These are phyloP conservation scores for Papilio polyxenes DNA, from an alignment of 1,140 invertebrate species.

Conservation along the genomic window DNA sequence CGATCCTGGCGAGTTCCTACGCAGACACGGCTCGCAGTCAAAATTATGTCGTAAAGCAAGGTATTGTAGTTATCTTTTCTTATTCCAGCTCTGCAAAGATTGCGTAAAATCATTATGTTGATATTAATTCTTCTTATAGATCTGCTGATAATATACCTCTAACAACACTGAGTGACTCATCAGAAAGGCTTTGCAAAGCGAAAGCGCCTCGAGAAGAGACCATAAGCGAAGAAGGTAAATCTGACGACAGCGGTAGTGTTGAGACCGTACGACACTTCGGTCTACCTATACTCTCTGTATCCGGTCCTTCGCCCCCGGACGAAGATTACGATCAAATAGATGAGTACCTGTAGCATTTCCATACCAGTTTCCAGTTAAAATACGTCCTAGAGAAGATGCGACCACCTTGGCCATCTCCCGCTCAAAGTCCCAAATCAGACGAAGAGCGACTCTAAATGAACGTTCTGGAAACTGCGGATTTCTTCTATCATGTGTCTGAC, in stretches of 20 bases:
- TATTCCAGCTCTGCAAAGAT: background rate
- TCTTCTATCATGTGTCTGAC: background rate
- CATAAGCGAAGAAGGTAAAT: slow-evolving; percentile 73
- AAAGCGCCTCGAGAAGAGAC: slow-evolving; percentile 69
- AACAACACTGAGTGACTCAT: slow-evolving; percentile 77
- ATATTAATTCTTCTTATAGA: slow-evolving; percentile 46
- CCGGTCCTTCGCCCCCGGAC: slow-evolving; percentile 88
- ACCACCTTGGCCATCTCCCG: slow-evolving; percentile 68
- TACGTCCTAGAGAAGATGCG: slow-evolving; percentile 75
- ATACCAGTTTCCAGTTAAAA: slow-evolving; percentile 76
- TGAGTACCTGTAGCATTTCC: slow-evolving; percentile 80
- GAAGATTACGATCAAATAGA: slow-evolving; percentile 82
- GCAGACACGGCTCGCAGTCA: slow-evolving; percentile 88
- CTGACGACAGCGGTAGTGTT: slow-evolving; percentile 79
- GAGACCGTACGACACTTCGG: slow-evolving; percentile 85
- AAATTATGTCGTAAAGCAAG: slow-evolving; percentile 88
- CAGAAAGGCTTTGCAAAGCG: slow-evolving; percentile 78
- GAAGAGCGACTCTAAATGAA: slow-evolving; percentile 36
- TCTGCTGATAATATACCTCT: slow-evolving; percentile 82
- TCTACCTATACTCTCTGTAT: slow-evolving; percentile 87
- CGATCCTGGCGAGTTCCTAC: slow-evolving; percentile 87
- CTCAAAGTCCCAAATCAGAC: slow-evolving; percentile 65
- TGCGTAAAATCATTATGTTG: background rate
- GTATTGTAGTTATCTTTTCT: slow-evolving; percentile 58
- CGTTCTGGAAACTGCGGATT: slow-evolving; percentile 37